Base-by-base conservation (phyloP, 2,113 vertebrate species). In the Cettia cetti region DNA sequence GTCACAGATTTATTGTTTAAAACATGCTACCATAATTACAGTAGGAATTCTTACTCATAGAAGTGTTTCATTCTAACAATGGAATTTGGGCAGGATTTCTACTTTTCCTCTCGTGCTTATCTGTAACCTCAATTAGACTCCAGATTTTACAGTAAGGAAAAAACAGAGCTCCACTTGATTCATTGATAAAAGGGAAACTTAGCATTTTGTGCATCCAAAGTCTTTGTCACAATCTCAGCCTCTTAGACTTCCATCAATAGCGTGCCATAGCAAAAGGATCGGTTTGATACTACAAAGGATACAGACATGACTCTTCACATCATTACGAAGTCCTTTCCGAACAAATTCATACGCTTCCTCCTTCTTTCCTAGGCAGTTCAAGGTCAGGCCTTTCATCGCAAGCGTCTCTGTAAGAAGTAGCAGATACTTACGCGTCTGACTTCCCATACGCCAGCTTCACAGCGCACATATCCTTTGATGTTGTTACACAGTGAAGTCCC, bases 241-340 rank as follows among this genome's bases (percentile, higher is more conserved):
- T 39, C 89, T 90, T 64, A 33, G 22, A 64, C 30, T 49, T 64
- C 69, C 57, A 60, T 10, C 33, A 71, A 16, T 1, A 83, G 8
- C 2, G 21, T 47, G 10, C 18, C 19, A n/a, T 0, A 59, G 24
- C 37, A 66, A 23, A 69, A 53, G 2, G 1, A 64, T 23, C 37
- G 33, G 24, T 65, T 91, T 69, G 47, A 11, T 54, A 57, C 50
- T 76, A 49, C 75, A 96, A 98, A 98, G 98, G 98, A 98, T 98
- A 98, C 98, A 98, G 93, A 98, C 98, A 37, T 98, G 98, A 90
- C 98, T 98, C 97, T 98, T 98, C 11, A 98, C 97, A 89, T 98
- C 98, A 77, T 98, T 98, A 37, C 98, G 97, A 71, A 98, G 98
- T 85, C 98, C 98, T 97, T 98, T 98, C 82, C 98, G 97, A 94